A percentile compares a stretch with the other conserved stretches of the same genome.
Conservation (phyloP, 2,113 vertebrate species). For the Oreochromis tanganicae region DNA sequence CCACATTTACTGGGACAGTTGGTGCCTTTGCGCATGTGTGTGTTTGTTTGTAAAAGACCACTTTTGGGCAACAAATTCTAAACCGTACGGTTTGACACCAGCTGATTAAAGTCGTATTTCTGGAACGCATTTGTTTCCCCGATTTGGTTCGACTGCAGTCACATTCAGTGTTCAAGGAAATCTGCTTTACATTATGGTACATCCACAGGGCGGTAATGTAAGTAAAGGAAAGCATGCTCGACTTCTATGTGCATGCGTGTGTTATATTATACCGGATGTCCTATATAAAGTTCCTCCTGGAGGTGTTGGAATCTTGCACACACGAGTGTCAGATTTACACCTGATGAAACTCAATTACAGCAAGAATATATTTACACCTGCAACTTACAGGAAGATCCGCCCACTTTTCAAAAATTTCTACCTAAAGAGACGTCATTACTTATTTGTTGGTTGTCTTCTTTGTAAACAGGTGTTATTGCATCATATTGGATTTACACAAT, state of each 20-base stretch:
- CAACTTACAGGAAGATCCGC: background rate
- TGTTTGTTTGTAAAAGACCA: background rate
- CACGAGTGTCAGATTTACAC: background rate
- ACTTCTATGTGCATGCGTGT: background rate
- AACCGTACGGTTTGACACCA: background rate
- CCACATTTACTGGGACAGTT: conserved; percentile 12
- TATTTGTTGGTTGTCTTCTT: background rate
- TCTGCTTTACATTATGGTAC: background rate
- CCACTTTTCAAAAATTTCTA: background rate
- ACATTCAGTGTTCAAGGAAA: background rate
- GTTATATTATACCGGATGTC: background rate
- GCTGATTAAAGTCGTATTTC: background rate
- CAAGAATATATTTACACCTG: background rate
- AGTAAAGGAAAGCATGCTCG: background rate
- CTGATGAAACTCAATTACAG: background rate
- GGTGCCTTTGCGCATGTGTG: background rate
- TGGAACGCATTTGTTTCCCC: background rate
- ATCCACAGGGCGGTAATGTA: background rate
- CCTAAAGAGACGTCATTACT: background rate
- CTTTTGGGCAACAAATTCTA: background rate
- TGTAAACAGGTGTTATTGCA: background rate
- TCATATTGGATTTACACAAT: background rate
- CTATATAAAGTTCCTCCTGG: conserved; percentile 9
- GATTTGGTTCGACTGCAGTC: background rate
- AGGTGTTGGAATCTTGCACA: conserved; percentile 17